Evolutionary conservation across 2,797 vertebrate species (phyloP).

Genomic region (Diglossa cyanea): DNA sequence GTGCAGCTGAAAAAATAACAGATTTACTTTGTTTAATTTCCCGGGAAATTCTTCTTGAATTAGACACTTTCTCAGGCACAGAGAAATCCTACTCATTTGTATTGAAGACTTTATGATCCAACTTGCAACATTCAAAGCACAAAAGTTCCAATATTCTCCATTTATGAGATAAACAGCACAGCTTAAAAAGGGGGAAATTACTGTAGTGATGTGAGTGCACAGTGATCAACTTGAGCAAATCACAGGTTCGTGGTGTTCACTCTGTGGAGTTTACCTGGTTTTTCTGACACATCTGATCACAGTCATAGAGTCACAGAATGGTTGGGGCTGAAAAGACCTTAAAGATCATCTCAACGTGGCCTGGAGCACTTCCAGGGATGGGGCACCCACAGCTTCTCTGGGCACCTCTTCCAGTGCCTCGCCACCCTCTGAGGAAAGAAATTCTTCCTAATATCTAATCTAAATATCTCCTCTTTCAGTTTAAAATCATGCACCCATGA

Average conservation of each 20-base stretch:
- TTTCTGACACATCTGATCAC: background rate
- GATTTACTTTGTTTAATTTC: background rate
- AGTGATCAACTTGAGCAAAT: background rate
- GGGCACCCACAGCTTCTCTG: background rate
- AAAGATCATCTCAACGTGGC: background rate
- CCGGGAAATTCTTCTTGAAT: background rate
- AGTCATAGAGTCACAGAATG: background rate
- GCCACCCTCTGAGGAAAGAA: background rate
- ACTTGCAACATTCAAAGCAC: background rate
- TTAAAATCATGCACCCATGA: background rate
- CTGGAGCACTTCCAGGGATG: background rate
- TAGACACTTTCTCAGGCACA: background rate
- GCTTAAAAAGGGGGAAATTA: background rate
- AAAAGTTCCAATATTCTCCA: background rate
- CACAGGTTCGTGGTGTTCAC: background rate
- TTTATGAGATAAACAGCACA: background rate
- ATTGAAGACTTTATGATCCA: background rate
- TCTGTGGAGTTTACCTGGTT: background rate
- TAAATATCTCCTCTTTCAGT: background rate
- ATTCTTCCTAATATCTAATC: background rate
- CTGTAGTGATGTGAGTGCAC: accelerated
- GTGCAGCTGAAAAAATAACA: background rate
- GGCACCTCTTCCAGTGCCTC: accelerated
- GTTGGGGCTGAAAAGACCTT: background rate
- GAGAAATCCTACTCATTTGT: background rate